Evolutionary conservation across 2,797 vertebrate genomes (phyloP).

Genomic region (Etheostoma perlongum): DNA sequence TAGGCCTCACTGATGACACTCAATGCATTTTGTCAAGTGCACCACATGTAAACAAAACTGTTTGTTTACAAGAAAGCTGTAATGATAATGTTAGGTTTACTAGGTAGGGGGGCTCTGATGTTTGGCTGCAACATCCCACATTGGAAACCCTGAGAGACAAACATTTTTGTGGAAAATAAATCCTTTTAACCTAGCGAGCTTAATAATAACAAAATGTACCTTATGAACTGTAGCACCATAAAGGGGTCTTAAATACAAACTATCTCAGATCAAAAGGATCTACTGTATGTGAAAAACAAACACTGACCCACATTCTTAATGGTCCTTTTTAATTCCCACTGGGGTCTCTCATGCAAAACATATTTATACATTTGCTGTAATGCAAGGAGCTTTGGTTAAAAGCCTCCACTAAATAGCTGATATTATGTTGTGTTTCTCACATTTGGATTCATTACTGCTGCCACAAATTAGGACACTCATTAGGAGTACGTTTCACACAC

Average conservation of each 20-base stretch:
- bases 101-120: background rate
- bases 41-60: too few species aligned
- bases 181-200: background rate
- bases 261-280: slow-evolving; percentile 45
- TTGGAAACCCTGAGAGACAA: background rate
- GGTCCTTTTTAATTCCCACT: slow-evolving; percentile 47
- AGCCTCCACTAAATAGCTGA: slow-evolving; percentile 55
- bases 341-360: slow-evolving; percentile 39
- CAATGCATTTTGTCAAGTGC: background rate
- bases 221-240: background rate
- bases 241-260: slow-evolving; percentile 34
- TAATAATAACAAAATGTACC: slow-evolving; percentile 5
- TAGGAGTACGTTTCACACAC: slow-evolving; percentile 47
- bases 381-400: slow-evolving; percentile 58
- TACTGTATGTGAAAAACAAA: slow-evolving; percentile 45
- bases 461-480: slow-evolving; percentile 66
- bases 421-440: slow-evolving; percentile 51
- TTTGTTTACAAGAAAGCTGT: background rate
- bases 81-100: background rate
- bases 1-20: background rate
- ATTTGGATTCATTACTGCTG: slow-evolving; percentile 53
- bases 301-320: slow-evolving; percentile 62
- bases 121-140: background rate
- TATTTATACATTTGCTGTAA: slow-evolving; percentile 40
- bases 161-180: slow-evolving; percentile 11